These are phyloP conservation scores for Amphibalanus amphitrite DNA, from an alignment of 1,140 invertebrate species.

Conservation along the genomic window DNA sequence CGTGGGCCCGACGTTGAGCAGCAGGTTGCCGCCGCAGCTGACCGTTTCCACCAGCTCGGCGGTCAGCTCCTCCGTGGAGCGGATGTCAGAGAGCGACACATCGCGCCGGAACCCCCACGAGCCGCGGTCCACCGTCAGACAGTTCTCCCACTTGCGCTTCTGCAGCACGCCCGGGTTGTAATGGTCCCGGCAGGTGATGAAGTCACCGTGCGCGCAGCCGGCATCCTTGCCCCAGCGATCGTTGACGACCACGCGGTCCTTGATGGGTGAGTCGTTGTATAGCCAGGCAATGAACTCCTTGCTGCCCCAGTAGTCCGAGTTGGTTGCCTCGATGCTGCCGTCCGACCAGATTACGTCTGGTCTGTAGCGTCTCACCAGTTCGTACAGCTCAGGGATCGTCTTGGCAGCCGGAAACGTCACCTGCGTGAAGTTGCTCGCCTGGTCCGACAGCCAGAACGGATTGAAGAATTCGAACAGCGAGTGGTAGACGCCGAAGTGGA, in stretches of 20 bases:
- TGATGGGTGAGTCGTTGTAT: conserved; percentile 85
- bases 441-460: conserved; percentile 60
- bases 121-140: conserved; percentile 70
- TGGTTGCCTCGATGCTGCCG: conserved; percentile 36
- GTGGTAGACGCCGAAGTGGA: conserved; percentile 74
- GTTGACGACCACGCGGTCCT: conserved; percentile 68
- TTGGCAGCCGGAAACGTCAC: conserved; percentile 24
- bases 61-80: neutral
- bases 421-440: conserved; percentile 43
- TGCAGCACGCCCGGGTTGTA: conserved; percentile 50
- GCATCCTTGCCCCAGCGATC: conserved; percentile 63
- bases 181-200: conserved; percentile 58
- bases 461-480: conserved; percentile 85
- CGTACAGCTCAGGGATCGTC: conserved; percentile 33
- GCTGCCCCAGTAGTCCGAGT: conserved; percentile 45
- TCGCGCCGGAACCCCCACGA: conserved; percentile 79
- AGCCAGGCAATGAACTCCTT: conserved; percentile 60
- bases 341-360: conserved; percentile 84
- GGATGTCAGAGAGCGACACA: conserved; percentile 40
- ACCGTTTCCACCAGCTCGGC: conserved; percentile 26
- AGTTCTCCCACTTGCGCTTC: conserved; percentile 76
- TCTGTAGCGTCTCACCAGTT: conserved; percentile 47
- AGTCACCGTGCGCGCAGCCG: conserved; percentile 71
- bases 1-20: conserved; percentile 81
- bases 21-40: conserved; percentile 71